Percentiles rank a stretch among this genome's conserved stretches.
phyloP scores from a whole-genome alignment of 2,113 vertebrate species.

The Lamprotornis superbus region DNA sequence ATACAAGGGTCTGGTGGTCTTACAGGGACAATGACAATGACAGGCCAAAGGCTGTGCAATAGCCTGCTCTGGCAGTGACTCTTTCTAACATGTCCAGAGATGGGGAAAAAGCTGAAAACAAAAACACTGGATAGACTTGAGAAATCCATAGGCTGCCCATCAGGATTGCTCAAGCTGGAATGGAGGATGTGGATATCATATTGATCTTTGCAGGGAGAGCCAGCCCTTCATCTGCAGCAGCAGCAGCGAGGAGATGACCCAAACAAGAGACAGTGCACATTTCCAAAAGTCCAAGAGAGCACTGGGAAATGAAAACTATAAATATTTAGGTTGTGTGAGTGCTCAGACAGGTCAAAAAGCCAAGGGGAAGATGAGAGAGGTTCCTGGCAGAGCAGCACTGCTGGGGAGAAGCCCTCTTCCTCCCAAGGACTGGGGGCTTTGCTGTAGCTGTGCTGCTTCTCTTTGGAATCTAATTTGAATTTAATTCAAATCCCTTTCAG shows the following conservation, averaged over 20 bases:
- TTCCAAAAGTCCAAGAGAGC: not conserved
- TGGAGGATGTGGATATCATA: not conserved
- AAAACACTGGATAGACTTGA: not conserved
- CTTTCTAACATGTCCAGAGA: not conserved
- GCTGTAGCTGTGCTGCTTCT: not conserved
- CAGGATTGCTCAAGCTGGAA: not conserved
- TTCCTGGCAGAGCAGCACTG: not conserved
- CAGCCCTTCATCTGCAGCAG: not conserved
- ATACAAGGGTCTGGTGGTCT: not conserved
- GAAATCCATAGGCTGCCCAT: not conserved
- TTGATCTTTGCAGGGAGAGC: not conserved
- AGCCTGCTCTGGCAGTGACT: not conserved
- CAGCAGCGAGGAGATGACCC: not conserved
- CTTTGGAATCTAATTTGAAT: not conserved
- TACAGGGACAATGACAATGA: not conserved
- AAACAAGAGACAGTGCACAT: not conserved
- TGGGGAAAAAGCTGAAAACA: not conserved
- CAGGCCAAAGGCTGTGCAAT: not conserved
- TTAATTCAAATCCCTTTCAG: not conserved
- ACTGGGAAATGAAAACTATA: not conserved
- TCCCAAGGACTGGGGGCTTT: not conserved
- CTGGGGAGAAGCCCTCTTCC: not conserved
- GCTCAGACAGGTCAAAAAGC: not conserved
- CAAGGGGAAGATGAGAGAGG: not conserved
- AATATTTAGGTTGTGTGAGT: not conserved